These are phyloP conservation scores for Amaurobius ferox DNA, from an alignment of 2,888 invertebrate genomes.

Conservation along the genomic window DNA sequence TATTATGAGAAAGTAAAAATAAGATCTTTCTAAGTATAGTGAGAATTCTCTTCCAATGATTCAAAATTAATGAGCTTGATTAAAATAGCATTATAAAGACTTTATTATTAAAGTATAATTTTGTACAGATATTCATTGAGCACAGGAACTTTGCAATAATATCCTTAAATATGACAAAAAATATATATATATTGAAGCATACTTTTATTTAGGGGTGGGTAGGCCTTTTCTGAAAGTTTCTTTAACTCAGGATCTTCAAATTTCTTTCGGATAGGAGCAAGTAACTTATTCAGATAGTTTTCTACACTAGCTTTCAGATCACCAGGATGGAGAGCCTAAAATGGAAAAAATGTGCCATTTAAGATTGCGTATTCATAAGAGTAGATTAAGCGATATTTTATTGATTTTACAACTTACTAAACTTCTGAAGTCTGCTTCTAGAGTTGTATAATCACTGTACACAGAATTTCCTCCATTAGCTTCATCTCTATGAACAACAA, in stretches of 20 bases:
- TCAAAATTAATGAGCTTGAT: no score
- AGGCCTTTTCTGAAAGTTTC: conserved; percentile 88
- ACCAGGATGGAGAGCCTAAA: conserved; percentile 88
- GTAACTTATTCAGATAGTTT: conserved; percentile 87
- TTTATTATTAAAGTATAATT: no score
- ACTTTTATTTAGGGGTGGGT: conserved; percentile 85
- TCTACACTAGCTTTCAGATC: conserved; percentile 93
- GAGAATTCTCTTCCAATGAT: no score
- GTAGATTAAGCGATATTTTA: background rate
- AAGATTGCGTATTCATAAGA: no score
- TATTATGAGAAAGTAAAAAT: no score
- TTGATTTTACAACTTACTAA: conserved; percentile 79
- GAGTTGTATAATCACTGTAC: conserved; percentile 84
- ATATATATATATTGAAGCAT: no score
- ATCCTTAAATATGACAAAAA: no score
- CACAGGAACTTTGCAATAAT: no score
- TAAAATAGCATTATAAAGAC: no score
- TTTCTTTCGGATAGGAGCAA: conserved; percentile 90
- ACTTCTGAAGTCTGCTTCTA: conserved; percentile 89
- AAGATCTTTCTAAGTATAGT: no score
- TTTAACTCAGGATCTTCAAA: conserved; percentile 89
- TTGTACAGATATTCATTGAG: no score
- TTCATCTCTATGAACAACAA: conserved; percentile 81
- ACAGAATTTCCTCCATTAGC: conserved; percentile 88
- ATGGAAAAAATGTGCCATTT: no score